phyloP scores from a whole-genome alignment of 35 echinoderm and acorn worm species.

The Anneissia japonica region DNA sequence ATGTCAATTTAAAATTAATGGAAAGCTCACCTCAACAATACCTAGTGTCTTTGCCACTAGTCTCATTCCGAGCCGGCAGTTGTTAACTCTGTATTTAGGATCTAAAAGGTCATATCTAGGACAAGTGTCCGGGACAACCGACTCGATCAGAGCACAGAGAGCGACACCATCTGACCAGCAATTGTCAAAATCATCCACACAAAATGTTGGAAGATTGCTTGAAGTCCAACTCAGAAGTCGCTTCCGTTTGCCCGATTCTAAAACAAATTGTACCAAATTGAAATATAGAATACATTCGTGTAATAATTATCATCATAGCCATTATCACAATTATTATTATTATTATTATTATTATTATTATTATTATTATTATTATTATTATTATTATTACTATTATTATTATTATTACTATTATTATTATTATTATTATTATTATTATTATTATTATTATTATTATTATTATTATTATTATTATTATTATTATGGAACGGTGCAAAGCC shows the following conservation, averaged over 20 bases:
- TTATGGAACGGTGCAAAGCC: no score
- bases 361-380: no score
- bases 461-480: no score
- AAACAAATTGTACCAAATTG: no score
- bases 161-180: conserved; percentile 48
- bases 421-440: no score
- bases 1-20: background rate
- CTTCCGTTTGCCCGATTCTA: background rate
- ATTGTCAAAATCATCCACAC: conserved; percentile 16
- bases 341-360: no score
- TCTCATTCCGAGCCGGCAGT: conserved; percentile 60
- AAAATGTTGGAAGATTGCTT: background rate
- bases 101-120: conserved; percentile 61
- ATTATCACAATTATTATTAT: no score
- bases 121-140: conserved; percentile 47
- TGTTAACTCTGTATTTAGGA: conserved; percentile 43
- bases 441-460: no score
- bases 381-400: no score
- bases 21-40: conserved; percentile 45
- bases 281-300: no score
- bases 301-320: no score
- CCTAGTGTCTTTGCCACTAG: conserved; percentile 48
- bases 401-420: no score
- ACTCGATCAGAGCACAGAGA: conserved; percentile 54
- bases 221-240: background rate